Conservation (phyloP, 2,113 vertebrate genomes). For the Boulengeromyrus knoepffleri region DNA sequence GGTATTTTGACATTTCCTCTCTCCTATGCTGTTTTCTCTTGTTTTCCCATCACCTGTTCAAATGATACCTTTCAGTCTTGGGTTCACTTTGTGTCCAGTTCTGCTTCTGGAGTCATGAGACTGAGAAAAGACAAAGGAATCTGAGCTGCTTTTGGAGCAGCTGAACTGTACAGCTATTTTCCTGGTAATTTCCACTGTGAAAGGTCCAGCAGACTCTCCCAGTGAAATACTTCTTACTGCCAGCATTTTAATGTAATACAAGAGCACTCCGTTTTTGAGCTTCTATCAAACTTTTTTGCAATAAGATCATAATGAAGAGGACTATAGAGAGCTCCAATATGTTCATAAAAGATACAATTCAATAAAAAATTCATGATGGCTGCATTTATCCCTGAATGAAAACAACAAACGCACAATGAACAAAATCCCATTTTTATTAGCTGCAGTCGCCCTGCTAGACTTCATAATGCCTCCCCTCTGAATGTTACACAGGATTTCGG, state of each 20-base stretch:
- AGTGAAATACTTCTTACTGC: not conserved
- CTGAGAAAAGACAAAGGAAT: not conserved
- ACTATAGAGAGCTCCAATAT: not conserved
- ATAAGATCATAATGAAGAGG: not conserved
- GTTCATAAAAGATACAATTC: not conserved
- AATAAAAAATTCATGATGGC: slow-evolving; percentile 6
- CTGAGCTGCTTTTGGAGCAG: not conserved
- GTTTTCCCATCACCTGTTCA: not conserved
- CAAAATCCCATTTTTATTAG: slow-evolving; percentile 12
- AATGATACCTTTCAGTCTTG: not conserved
- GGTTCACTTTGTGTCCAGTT: not conserved
- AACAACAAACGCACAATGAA: not conserved
- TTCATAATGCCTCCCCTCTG: not conserved
- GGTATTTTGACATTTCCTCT: not conserved
- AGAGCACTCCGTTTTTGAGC: not conserved
- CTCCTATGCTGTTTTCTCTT: not conserved
- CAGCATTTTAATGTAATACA: not conserved
- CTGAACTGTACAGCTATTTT: not conserved
- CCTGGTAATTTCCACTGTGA: not conserved
- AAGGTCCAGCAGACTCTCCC: not conserved
- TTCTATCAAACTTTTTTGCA: not conserved
- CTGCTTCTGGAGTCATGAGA: not conserved
- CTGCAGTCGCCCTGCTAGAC: not conserved
- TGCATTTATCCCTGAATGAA: not conserved
- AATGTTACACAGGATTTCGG: not conserved